These are phyloP conservation scores for Thera britannica DNA, from an alignment of 2,888 invertebrate species.

Conservation along the genomic window DNA sequence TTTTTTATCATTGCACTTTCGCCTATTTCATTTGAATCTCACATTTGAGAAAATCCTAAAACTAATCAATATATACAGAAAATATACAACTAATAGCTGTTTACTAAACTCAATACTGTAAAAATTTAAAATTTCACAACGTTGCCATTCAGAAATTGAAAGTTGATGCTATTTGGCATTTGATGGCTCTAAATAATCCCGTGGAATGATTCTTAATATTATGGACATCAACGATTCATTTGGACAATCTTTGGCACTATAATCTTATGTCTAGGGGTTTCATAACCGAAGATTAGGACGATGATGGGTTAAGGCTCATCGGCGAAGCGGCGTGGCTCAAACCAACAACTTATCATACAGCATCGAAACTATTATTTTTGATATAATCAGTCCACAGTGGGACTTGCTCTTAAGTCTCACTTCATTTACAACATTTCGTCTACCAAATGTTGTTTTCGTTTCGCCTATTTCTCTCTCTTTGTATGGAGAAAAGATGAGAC, in stretches of 20 bases:
- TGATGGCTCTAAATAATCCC: constrained; percentile 62
- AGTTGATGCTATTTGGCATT: constrained; percentile 70
- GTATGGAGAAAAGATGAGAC: too few relatives aligned
- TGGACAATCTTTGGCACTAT: constrained; percentile 83
- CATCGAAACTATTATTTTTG: too few relatives aligned
- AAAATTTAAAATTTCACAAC: constrained; percentile 47
- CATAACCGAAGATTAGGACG: constrained; percentile 67
- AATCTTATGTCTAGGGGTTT: constrained; percentile 72
- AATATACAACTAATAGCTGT: constrained; percentile 43
- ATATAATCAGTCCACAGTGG: too few relatives aligned
- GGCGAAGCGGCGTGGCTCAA: neutral
- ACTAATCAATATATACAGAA: constrained; percentile 62
- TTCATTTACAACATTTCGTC: too few relatives aligned
- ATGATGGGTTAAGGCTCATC: constrained; percentile 50
- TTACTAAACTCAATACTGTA: constrained; percentile 56
- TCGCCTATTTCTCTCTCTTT: too few relatives aligned
- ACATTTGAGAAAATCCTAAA: constrained; percentile 45
- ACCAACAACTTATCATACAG: neutral
- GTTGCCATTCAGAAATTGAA: constrained; percentile 42
- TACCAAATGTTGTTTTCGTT: too few relatives aligned
- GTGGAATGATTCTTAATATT: constrained; percentile 75
- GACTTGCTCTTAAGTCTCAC: too few relatives aligned
- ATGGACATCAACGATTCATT: constrained; percentile 72
- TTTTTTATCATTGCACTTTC: constrained; percentile 62
- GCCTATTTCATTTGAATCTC: constrained; percentile 50